These are phyloP conservation scores for Phlogophora meticulosa DNA, from an alignment of 2,888 invertebrate species.

Conservation along the genomic window DNA sequence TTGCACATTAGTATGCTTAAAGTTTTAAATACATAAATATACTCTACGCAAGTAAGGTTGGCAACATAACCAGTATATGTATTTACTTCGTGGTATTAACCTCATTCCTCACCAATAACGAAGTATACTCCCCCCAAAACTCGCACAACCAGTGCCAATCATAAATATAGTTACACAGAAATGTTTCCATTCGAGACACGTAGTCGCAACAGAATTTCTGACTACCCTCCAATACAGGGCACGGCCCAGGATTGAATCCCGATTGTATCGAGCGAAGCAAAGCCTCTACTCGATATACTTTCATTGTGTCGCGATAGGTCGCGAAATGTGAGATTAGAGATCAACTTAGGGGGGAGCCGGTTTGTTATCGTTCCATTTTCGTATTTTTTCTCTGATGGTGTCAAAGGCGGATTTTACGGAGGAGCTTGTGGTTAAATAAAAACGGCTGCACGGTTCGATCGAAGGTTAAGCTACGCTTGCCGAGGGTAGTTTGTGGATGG, in stretches of 20 bases:
- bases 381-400: slow-evolving; percentile 1
- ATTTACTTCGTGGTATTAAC: no score
- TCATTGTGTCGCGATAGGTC: slow-evolving; percentile 40
- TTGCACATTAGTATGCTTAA: no score
- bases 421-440: not conserved
- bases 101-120: slow-evolving; percentile 3
- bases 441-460: no score
- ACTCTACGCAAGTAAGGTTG: no score
- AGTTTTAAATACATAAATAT: no score
- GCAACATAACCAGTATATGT: no score
- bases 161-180: slow-evolving; percentile 33
- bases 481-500: no score
- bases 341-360: slow-evolving; percentile 22
- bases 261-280: slow-evolving; percentile 55
- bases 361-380: slow-evolving; percentile 25
- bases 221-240: slow-evolving; percentile 34
- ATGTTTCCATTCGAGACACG: slow-evolving; percentile 56
- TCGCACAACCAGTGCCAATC: slow-evolving; percentile 16
- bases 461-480: no score
- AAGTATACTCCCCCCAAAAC: not conserved
- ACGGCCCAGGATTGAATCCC: slow-evolving; percentile 52
- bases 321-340: slow-evolving; percentile 43
- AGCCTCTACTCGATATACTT: slow-evolving; percentile 49
- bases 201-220: slow-evolving; percentile 44
- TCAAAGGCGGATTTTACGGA: not conserved